A percentile compares a stretch with the other conserved stretches of the same genome.
These are phyloP conservation scores for Zapornia atra DNA, from an alignment of 2,113 vertebrate species.

Conservation along the genomic window DNA sequence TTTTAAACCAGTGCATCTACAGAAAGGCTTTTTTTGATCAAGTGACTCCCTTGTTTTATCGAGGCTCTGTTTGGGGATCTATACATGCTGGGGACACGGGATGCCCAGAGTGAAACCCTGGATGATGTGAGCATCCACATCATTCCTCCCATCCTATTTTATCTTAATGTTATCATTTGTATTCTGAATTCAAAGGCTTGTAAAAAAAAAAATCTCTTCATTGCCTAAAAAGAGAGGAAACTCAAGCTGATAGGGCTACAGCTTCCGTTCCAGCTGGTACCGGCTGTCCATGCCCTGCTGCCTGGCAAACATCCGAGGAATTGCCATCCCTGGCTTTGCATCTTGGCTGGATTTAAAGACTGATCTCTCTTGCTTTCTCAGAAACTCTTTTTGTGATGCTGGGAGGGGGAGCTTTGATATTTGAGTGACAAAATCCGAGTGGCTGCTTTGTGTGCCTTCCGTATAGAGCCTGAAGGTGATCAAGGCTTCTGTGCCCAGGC, in stretches of 20 bases:
- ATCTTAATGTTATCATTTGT: not conserved
- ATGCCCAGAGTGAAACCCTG: not conserved
- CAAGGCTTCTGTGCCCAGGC: not conserved
- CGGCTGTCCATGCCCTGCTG: accelerated
- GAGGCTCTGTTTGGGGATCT: not conserved
- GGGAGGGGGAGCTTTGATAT: not conserved
- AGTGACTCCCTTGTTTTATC: not conserved
- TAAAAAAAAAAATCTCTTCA: not conserved
- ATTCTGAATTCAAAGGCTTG: not conserved
- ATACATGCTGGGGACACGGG: accelerated
- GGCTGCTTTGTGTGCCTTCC: not conserved
- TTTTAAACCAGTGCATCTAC: not conserved
- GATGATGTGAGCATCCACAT: not conserved
- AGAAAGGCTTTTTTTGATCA: not conserved
- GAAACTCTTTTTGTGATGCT: not conserved
- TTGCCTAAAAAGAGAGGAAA: not conserved
- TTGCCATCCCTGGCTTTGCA: not conserved
- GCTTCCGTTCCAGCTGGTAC: not conserved
- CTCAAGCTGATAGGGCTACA: not conserved
- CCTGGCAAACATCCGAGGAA: not conserved
- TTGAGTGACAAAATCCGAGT: not conserved
- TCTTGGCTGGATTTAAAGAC: not conserved
- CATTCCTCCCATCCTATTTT: not conserved
- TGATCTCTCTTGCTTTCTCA: not conserved
- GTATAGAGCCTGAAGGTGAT: not conserved